Evolutionary conservation across 2,797 vertebrate genomes (phyloP).

Genomic region (Selene dorsalis): DNA sequence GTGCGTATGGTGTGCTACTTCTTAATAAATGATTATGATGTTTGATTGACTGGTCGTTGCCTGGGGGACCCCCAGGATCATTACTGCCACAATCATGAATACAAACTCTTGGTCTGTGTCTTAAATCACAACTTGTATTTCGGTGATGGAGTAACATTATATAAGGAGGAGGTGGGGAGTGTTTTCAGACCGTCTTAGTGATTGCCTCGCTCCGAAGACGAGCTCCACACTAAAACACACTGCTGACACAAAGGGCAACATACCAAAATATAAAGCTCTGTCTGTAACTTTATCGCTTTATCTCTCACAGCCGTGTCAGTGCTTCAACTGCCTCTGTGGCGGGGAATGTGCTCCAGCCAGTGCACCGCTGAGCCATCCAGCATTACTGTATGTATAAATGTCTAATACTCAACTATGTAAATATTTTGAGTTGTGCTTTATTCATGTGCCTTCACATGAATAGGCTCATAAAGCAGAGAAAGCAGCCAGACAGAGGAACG

Average conservation of each 20-base stretch:
- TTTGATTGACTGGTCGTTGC: too few species aligned
- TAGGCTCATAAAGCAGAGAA: conserved; percentile 44
- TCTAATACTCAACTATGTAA: conserved; percentile 74
- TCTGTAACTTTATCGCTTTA: conserved; percentile 1
- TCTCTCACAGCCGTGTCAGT: conserved; percentile 15
- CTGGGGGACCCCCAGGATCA: too few species aligned
- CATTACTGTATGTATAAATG: conserved; percentile 66
- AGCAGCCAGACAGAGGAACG: conserved; percentile 45
- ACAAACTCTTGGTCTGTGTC: neutral
- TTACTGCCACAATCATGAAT: too few species aligned
- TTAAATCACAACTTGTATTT: neutral
- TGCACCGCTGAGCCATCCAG: conserved; percentile 30
- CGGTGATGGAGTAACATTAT: neutral
- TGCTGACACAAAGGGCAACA: neutral
- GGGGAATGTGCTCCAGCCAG: conserved; percentile 35
- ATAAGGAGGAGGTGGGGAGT: neutral
- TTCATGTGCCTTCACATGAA: conserved; percentile 53
- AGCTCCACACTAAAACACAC: neutral
- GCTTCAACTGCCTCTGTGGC: conserved; percentile 12
- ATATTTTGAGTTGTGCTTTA: conserved; percentile 61
- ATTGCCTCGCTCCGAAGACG: neutral
- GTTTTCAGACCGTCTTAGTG: neutral
- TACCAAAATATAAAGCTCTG: conserved; percentile 2
- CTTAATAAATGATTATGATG: too few species aligned
- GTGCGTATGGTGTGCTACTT: neutral